Base-by-base conservation (phyloP, 2,797 vertebrate species). In the Cyprinodon diabolis region DNA sequence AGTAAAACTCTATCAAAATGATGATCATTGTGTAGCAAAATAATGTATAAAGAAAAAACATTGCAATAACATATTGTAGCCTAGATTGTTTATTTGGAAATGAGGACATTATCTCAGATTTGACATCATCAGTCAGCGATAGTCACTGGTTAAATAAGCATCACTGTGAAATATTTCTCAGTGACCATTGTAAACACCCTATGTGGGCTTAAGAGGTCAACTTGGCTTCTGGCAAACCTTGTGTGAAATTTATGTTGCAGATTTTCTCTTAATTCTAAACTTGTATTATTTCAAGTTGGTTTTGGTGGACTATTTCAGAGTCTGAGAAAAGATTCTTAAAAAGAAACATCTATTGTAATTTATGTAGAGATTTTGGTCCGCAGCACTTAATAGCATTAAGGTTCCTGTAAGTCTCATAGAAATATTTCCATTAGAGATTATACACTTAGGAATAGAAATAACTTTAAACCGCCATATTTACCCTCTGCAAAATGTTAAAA, bases 351-450 rank as follows among this genome's bases (percentile, higher is more conserved):
- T 77, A 56, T 84, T 89, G 25, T 79, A 87, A 78, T 85, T 70
- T 79, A 67, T 82, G 71, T 85, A 76, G 82, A 85, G 65, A 79
- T 91, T 52, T 91, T 92, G 91, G 90, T 93, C 90, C 93, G 88
- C 71, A 76, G 78, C 85, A 74, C 66, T 87, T 78, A 84, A 84
- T 80, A 78, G 82, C 72, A 79, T 76, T 76, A 71, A 51, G 78
- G 81, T 75, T 76, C 57, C 73, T 81, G 65, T 80, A 79, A 72
- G 57, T 77, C 72, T 77, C 72, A 74, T 89, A 91, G 69, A 92
- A 92, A 90, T 78, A 90, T 80, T 82, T 43, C 54, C 73, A 69
- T 77, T 70, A 74, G 79, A 47, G 76, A 89, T 82, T 66, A 82
- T 54, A 71, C 73, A 82, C 73, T 71, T 71, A 71, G 72, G 58